Conservation (phyloP, 2,797 vertebrate species). For the Rhinophrynus dorsalis region DNA sequence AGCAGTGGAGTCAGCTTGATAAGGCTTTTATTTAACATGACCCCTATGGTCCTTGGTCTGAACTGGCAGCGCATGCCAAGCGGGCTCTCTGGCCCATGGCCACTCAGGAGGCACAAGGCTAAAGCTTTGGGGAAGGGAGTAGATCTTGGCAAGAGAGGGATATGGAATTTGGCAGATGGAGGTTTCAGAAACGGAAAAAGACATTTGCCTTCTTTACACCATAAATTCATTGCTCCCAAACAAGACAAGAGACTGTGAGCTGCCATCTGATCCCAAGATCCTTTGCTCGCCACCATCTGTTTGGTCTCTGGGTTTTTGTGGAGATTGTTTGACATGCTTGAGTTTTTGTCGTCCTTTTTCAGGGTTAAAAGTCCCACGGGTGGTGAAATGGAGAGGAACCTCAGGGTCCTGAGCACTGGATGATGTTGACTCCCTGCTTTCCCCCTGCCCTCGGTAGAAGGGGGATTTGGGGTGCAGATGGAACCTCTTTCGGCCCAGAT, state of each 20-base stretch:
- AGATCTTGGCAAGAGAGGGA: slow-evolving; percentile 28
- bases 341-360: slow-evolving; percentile 94
- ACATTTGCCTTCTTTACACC: slow-evolving; percentile 76
- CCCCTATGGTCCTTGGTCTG: slow-evolving; percentile 12
- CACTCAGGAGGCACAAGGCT: slow-evolving; percentile 12
- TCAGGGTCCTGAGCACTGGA: slow-evolving; percentile 66
- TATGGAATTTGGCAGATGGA: neutral
- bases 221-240: slow-evolving; percentile 96
- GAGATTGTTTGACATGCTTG: slow-evolving; percentile 80
- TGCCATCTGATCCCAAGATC: slow-evolving; percentile 51
- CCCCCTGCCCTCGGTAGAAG: slow-evolving; percentile 74
- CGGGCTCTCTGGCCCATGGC: slow-evolving; percentile 8
- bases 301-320: slow-evolving; percentile 78
- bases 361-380: slow-evolving; percentile 89
- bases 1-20: slow-evolving; percentile 18
- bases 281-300: slow-evolving; percentile 62
- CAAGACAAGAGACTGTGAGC: slow-evolving; percentile 78
- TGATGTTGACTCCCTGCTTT: slow-evolving; percentile 52
- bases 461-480: slow-evolving; percentile 87
- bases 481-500: slow-evolving; percentile 77
- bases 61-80: slow-evolving; percentile 35
- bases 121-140: slow-evolving; percentile 28
- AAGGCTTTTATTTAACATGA: slow-evolving; percentile 39
- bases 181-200: slow-evolving; percentile 7
- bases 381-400: slow-evolving; percentile 84